These are phyloP conservation scores for Piaya cayana DNA, from an alignment of 2,113 vertebrate species.

Conservation along the genomic window DNA sequence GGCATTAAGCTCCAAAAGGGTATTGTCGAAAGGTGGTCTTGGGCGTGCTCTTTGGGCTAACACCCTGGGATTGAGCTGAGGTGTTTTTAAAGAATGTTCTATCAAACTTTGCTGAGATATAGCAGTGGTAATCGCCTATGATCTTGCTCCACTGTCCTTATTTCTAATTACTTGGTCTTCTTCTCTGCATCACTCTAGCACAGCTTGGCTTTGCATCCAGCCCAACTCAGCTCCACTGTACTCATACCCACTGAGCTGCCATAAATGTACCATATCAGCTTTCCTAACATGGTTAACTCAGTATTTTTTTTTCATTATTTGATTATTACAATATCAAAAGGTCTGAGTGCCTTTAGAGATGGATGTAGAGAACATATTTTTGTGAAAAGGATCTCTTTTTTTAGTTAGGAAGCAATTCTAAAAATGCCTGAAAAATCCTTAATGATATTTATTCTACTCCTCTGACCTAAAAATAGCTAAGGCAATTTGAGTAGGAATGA, in stretches of 20 bases:
- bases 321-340: neutral
- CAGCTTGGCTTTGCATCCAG: neutral
- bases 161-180: neutral
- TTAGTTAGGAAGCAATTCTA: neutral
- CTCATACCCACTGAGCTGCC: neutral
- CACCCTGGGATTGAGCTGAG: neutral
- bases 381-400: slow-evolving; percentile 2
- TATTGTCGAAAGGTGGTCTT: fast-evolving
- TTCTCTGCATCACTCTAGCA: neutral
- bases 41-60: neutral
- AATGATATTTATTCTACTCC: slow-evolving; percentile 54
- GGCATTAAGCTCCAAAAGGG: neutral
- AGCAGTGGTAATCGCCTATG: neutral
- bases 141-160: neutral
- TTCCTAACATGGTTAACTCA: slow-evolving; percentile 16
- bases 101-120: neutral
- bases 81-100: neutral
- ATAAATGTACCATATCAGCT: neutral
- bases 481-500: slow-evolving; percentile 28
- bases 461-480: slow-evolving; percentile 59
- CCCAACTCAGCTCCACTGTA: neutral
- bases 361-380: slow-evolving; percentile 4
- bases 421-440: slow-evolving; percentile 33
- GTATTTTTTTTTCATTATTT: slow-evolving; percentile 24
- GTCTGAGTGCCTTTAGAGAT: neutral